Evolutionary conservation across 2,888 invertebrate species (phyloP), one percentile per base, ranked within the genome.

Genomic region (Pyralis farinalis): DNA sequence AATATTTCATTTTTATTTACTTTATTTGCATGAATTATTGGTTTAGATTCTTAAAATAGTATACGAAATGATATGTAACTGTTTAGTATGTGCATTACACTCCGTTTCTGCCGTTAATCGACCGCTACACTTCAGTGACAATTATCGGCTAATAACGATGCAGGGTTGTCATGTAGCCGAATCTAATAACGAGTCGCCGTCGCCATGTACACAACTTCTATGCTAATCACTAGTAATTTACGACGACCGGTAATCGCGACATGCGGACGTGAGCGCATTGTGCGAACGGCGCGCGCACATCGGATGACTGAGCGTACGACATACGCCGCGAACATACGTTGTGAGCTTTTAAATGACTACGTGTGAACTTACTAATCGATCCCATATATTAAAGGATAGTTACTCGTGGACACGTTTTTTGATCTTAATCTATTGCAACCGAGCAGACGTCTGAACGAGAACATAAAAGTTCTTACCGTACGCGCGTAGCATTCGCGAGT

Each of bases 191-290:
- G 70, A 75, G 67, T 62, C 63, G 57, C 49, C 57, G 67, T 70
- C 75, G 76, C 68, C 77, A 59, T 66, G 76, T 72, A 67, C 81
- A 81, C 84, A 83, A 80, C 77, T 70, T 55, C 72, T 83, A 88
- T 86, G 87, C 77, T 83, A 88, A 88, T 86, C 78, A 66, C 61
- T 61, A 46, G 79, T 85, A 80, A 84, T 85, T 86, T 88, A 86
- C 84, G 82, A 83, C 68, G 73, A 59, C 57, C 74, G 83, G 82
- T 85, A 84, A 87, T 87, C 85, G 86, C 85, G 80, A 82, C 72
- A 71, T 53, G 71, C 63, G 81, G 81, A 84, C 86, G 86, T 86
- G 85, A 81, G 75, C 71, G 78, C 82, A 82, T 78, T 81, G 80
- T 76, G 76, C 81, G 71, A 77, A 67, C 64, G 47, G 49, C 56